phyloP scores from a whole-genome alignment of 1,140 invertebrate species.

The Aethina tumida region DNA sequence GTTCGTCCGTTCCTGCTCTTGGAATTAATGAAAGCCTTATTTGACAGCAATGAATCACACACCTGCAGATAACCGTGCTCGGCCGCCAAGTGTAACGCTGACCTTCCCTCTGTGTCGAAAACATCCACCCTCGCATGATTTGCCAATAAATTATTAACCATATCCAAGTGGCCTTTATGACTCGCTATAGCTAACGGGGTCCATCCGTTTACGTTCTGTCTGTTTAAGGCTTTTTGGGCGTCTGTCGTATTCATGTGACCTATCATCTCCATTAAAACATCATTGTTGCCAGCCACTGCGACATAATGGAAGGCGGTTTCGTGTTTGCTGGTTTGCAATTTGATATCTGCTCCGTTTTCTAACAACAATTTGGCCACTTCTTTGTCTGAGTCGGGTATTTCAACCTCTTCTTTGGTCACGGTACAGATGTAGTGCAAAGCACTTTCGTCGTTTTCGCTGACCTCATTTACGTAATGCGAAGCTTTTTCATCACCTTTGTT shows the following conservation, averaged over 20 bases:
- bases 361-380: slow-evolving; percentile 83
- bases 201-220: slow-evolving; percentile 86
- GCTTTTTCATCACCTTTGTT: slow-evolving; percentile 59
- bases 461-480: slow-evolving; percentile 65
- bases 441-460: slow-evolving; percentile 86
- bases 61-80: slow-evolving; percentile 88
- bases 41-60: slow-evolving; percentile 86
- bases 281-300: slow-evolving; percentile 90
- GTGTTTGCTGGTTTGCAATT: slow-evolving; percentile 71
- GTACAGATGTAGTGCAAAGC: slow-evolving; percentile 83
- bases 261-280: slow-evolving; percentile 88
- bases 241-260: slow-evolving; percentile 76
- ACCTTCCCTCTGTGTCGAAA: slow-evolving; percentile 92
- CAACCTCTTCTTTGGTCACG: slow-evolving; percentile 67
- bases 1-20: slow-evolving; percentile 79
- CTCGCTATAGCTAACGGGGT: slow-evolving; percentile 91
- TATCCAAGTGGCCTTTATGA: slow-evolving; percentile 64
- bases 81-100: slow-evolving; percentile 89
- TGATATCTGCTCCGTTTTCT: slow-evolving; percentile 82
- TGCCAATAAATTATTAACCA: slow-evolving; percentile 75
- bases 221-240: slow-evolving; percentile 87
- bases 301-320: slow-evolving; percentile 95
- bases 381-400: slow-evolving; percentile 69
- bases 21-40: slow-evolving; percentile 98
- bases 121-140: slow-evolving; percentile 97